These are phyloP conservation scores for Acrocephalus kingi DNA, from an alignment of 2,113 vertebrate genomes.

Conservation along the genomic window DNA sequence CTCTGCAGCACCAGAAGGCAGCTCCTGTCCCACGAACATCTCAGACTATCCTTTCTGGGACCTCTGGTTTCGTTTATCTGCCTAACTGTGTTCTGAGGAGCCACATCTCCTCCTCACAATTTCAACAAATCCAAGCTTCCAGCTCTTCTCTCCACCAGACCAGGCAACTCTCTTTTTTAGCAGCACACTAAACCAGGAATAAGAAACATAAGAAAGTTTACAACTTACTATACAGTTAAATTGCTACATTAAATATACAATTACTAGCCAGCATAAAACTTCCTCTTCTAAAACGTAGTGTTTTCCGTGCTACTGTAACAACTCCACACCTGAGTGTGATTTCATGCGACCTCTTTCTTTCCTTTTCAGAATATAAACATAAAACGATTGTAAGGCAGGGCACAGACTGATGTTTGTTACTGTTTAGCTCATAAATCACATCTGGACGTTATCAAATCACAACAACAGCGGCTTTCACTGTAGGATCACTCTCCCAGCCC, in stretches of 20 bases:
- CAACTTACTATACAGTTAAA: rapidly evolving
- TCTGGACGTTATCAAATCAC: neutral
- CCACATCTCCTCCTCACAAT: neutral
- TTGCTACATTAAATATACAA: neutral
- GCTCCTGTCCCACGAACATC: neutral
- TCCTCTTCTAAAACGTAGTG: neutral
- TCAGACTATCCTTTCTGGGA: neutral
- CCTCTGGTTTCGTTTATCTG: neutral
- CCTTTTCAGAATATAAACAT: rapidly evolving
- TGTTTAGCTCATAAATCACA: neutral
- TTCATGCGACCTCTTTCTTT: rapidly evolving
- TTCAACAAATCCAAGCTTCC: neutral
- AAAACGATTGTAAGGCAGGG: rapidly evolving
- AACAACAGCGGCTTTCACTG: rapidly evolving
- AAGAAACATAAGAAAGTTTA: neutral
- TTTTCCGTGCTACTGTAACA: neutral
- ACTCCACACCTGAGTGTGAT: rapidly evolving
- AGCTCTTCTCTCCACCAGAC: neutral
- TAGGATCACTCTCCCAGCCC: rapidly evolving
- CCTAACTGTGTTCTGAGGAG: neutral
- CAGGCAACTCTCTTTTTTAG: rapidly evolving
- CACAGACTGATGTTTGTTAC: rapidly evolving
- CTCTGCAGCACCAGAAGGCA: neutral
- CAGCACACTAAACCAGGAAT: rapidly evolving
- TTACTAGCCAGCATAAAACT: neutral